phyloP scores from a whole-genome alignment of 1,140 invertebrate genomes.

The Stegodyphus dumicola region DNA sequence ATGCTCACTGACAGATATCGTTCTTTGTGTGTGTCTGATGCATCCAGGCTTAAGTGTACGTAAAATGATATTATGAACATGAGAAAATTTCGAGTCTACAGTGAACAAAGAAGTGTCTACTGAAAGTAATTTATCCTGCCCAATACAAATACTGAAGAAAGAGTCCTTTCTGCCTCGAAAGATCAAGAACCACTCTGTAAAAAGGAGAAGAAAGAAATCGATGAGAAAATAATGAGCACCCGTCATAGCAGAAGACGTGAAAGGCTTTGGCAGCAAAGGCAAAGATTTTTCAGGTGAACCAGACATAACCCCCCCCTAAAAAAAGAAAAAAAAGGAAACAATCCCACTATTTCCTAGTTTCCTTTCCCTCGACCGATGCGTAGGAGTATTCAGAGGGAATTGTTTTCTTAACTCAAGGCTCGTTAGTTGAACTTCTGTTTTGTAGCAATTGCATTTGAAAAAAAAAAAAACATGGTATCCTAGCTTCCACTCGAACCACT shows the following conservation, averaged over 20 bases:
- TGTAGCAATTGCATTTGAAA: slow-evolving; percentile 17
- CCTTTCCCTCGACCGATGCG: too few species aligned
- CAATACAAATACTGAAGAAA: too few species aligned
- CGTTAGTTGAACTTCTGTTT: slow-evolving; percentile 37
- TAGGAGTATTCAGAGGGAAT: background rate
- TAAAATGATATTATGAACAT: too few species aligned
- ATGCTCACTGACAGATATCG: too few species aligned
- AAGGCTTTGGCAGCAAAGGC: slow-evolving; percentile 3
- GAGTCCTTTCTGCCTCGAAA: background rate
- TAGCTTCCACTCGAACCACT: too few species aligned
- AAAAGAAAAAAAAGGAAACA: too few species aligned
- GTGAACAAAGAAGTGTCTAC: too few species aligned
- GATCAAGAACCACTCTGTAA: slow-evolving; percentile 23
- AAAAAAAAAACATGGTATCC: background rate
- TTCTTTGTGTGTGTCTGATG: too few species aligned
- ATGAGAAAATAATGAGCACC: slow-evolving; percentile 36
- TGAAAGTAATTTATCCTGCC: too few species aligned
- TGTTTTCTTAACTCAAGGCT: slow-evolving; percentile 33
- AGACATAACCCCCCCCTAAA: background rate
- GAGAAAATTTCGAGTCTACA: too few species aligned
- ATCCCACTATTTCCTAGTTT: too few species aligned
- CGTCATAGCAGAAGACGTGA: slow-evolving; percentile 20
- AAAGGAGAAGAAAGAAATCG: slow-evolving; percentile 11
- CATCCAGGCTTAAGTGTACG: too few species aligned
- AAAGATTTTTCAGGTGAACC: slow-evolving; percentile 34